A percentile compares a stretch with the other conserved stretches of the same genome.
Evolutionary conservation across 1,140 invertebrate genomes (phyloP).

Genomic region (Notospermus geniculatus): DNA sequence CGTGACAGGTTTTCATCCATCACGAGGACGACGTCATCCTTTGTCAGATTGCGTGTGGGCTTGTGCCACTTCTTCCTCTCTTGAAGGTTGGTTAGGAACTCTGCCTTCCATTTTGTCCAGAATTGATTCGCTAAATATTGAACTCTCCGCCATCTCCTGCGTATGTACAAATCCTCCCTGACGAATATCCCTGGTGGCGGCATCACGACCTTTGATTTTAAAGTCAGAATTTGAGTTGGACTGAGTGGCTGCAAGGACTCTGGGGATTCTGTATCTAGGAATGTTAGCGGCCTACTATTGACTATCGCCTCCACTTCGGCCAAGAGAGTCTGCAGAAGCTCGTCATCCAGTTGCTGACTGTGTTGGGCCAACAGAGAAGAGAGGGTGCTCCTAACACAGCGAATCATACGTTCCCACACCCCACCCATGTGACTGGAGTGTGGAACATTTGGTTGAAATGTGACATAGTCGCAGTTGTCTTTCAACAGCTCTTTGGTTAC

Average conservation of each 20-base stretch:
- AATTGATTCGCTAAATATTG: conserved; percentile 22
- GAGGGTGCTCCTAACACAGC: conserved; percentile 11
- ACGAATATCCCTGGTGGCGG: conserved; percentile 15
- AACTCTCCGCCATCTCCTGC: conserved; percentile 16
- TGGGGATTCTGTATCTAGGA: conserved; percentile 13
- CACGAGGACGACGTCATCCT: conserved; percentile 24
- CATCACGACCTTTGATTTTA: conserved; percentile 21
- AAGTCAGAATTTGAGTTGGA: conserved; percentile 22
- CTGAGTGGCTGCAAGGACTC: conserved; percentile 12
- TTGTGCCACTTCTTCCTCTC: background rate
- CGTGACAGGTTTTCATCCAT: conserved; percentile 12
- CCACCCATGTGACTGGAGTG: conserved; percentile 13
- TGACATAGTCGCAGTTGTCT: conserved; percentile 19
- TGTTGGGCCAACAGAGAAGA: conserved; percentile 8
- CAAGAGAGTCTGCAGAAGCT: conserved; percentile 15
- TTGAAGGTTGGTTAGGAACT: conserved; percentile 13
- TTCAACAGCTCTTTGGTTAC: conserved; percentile 8
- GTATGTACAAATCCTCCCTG: conserved; percentile 14
- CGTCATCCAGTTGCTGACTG: conserved; percentile 10
- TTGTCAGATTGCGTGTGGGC: conserved; percentile 11
- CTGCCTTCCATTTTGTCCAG: conserved; percentile 21
- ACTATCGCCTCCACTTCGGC: conserved; percentile 16
- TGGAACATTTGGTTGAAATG: conserved; percentile 10
- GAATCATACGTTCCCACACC: conserved; percentile 24
- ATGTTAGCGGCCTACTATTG: conserved; percentile 11